phyloP scores from a whole-genome alignment of 2,797 vertebrate genomes.

The Crocodylus rhombifer region DNA sequence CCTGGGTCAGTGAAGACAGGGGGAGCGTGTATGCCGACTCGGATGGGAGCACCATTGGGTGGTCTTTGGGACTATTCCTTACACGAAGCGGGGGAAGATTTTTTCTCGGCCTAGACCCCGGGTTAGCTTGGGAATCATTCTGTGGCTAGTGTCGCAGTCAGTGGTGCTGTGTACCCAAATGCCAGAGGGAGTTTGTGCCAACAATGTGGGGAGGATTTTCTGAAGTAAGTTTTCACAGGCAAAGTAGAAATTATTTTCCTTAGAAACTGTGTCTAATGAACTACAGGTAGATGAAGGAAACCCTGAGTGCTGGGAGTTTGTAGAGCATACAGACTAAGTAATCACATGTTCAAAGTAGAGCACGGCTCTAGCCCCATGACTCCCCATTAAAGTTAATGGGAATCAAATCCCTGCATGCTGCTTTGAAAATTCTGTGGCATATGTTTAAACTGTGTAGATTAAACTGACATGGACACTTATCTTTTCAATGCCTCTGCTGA shows the following conservation, averaged over 20 bases:
- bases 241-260: background rate
- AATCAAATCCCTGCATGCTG: background rate
- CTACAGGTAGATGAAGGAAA: background rate
- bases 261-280: background rate
- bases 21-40: background rate
- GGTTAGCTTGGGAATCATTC: background rate
- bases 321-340: background rate
- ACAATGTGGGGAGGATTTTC: background rate
- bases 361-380: background rate
- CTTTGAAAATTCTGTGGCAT: background rate
- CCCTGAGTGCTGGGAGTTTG: background rate
- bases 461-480: background rate
- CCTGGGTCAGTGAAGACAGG: background rate
- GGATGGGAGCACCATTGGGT: background rate
- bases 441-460: background rate
- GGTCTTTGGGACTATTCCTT: background rate
- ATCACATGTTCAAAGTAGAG: background rate
- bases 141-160: no score
- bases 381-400: background rate
- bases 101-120: background rate
- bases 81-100: no score
- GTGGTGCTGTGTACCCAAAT: background rate
- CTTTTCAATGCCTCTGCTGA: background rate
- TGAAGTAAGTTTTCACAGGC: background rate
- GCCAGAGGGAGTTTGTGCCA: background rate